These are phyloP conservation scores for Mellivora capensis DNA, from an alignment of 2,113 vertebrate genomes.

Conservation along the genomic window DNA sequence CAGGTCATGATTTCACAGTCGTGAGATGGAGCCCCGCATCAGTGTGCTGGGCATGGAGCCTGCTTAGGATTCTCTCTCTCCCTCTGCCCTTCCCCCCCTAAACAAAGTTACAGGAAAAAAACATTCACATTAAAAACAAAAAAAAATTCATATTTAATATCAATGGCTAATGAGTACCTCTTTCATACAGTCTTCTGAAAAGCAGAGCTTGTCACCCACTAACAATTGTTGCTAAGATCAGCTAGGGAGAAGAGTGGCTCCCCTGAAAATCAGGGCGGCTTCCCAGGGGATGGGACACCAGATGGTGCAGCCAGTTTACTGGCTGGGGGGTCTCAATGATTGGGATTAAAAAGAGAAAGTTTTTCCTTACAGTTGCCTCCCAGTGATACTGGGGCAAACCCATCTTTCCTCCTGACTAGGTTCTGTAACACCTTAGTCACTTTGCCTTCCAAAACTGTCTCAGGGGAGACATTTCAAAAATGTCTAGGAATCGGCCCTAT, in stretches of 20 bases:
- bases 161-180: conserved; percentile 54
- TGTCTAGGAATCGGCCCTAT: not conserved
- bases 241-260: not conserved
- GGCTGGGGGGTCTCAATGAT: not conserved
- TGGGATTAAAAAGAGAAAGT: not conserved
- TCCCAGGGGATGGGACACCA: not conserved
- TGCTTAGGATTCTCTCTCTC: not conserved
- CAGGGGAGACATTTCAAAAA: not conserved
- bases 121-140: conserved; percentile 26
- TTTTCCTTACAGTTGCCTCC: not conserved
- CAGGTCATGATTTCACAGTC: not conserved
- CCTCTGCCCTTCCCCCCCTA: not conserved
- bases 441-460: not conserved
- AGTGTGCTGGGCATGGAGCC: not conserved
- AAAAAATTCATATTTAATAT: conserved; percentile 33
- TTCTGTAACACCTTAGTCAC: not conserved
- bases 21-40: not conserved
- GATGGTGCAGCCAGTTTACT: not conserved
- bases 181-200: not conserved
- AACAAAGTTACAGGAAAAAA: conserved; percentile 26
- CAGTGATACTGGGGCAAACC: not conserved
- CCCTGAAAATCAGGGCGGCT: not conserved
- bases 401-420: not conserved
- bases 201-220: conserved; percentile 11
- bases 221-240: conserved; percentile 21